Conservation (phyloP, 2,888 invertebrate species). For the Cheilosia scutellata region DNA sequence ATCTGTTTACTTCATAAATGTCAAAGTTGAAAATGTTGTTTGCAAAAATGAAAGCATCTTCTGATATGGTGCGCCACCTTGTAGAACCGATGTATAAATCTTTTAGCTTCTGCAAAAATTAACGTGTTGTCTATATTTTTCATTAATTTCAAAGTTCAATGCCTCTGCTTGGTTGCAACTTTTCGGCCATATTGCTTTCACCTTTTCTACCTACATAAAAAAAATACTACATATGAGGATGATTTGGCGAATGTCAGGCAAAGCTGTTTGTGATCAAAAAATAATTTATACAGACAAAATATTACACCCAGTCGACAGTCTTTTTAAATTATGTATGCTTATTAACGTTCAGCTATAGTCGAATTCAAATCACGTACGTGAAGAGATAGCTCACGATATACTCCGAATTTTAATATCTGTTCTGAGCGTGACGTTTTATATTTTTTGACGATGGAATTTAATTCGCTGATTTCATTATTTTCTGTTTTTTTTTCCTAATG, state of each 20-base stretch:
- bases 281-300: background rate
- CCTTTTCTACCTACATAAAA: too few relatives aligned
- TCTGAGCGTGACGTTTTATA: background rate
- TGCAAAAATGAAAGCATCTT: too few relatives aligned
- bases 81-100: too few relatives aligned
- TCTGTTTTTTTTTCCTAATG: background rate
- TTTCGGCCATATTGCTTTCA: too few relatives aligned
- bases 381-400: background rate
- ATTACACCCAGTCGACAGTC: background rate
- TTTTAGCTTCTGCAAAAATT: too few relatives aligned
- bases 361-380: slow-evolving; percentile 11
- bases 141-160: too few relatives aligned
- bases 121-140: too few relatives aligned
- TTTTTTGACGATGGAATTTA: background rate
- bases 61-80: too few relatives aligned
- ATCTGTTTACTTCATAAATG: too few relatives aligned
- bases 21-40: too few relatives aligned
- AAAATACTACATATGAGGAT: too few relatives aligned
- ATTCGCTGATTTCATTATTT: background rate
- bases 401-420: slow-evolving; percentile 3
- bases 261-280: background rate
- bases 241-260: background rate
- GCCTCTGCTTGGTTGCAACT: too few relatives aligned
- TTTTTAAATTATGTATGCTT: background rate
- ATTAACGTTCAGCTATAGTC: background rate